phyloP scores from a whole-genome alignment of 2,888 invertebrate species.

The Heliconius aoede region DNA sequence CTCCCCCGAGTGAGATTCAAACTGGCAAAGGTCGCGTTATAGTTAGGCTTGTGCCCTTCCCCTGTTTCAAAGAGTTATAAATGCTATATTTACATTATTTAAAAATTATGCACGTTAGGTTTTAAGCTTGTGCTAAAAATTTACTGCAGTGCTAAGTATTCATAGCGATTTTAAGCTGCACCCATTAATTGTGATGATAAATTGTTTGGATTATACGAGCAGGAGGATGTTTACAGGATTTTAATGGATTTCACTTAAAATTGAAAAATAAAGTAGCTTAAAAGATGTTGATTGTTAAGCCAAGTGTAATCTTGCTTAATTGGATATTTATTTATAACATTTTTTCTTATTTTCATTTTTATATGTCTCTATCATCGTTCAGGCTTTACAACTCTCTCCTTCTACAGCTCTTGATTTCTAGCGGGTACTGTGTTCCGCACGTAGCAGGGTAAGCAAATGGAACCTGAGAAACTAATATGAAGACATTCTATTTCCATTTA shows the following conservation, averaged over 20 bases:
- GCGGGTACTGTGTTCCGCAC: no score
- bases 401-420: no score
- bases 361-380: neutral
- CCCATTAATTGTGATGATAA: slow-evolving; percentile 32
- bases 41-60: no score
- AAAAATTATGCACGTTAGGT: neutral
- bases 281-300: neutral
- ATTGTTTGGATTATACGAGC: slow-evolving; percentile 33
- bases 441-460: no score
- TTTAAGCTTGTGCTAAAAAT: slow-evolving; percentile 3
- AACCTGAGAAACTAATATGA: no score
- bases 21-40: no score
- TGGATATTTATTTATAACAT: neutral
- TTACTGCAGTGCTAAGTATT: slow-evolving; percentile 14
- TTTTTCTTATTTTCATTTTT: slow-evolving; percentile 3
- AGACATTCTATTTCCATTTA: no score
- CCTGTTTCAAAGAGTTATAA: neutral
- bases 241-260: slow-evolving; percentile 20
- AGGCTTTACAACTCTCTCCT: no score
- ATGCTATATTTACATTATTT: neutral
- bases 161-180: slow-evolving; percentile 27
- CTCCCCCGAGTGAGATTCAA: no score
- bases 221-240: slow-evolving; percentile 17
- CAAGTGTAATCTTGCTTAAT: neutral
- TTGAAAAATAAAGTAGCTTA: slow-evolving; percentile 13